Conservation (phyloP, 2,888 invertebrate species). For the Norana najaformis region DNA sequence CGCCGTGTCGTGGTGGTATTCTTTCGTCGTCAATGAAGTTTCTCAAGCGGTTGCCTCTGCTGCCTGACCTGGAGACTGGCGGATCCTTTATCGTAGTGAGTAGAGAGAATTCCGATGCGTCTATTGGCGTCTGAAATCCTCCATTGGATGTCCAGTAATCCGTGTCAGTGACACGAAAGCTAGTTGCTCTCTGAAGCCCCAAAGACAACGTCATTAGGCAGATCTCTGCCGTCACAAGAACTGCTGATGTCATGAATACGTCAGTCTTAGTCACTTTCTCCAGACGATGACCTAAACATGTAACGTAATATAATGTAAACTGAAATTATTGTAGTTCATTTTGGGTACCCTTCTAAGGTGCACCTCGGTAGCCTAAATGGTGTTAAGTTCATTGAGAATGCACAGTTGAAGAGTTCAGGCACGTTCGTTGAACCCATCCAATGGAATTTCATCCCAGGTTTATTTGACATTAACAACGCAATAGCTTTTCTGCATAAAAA, state of each 20-base stretch:
- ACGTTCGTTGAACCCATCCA: too few relatives aligned
- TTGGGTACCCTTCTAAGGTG: background rate
- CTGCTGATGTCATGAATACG: background rate
- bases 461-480: too few relatives aligned
- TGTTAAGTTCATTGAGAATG: too few relatives aligned
- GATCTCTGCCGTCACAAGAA: slow-evolving; percentile 1
- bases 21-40: background rate
- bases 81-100: background rate
- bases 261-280: background rate
- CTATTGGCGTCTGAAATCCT: background rate
- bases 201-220: background rate
- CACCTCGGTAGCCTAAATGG: background rate
- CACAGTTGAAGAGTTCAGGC: too few relatives aligned
- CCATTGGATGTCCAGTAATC: background rate
- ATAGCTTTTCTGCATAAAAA: too few relatives aligned
- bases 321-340: background rate
- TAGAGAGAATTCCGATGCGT: background rate
- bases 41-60: background rate
- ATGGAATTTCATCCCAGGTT: too few relatives aligned
- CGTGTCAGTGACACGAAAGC: background rate
- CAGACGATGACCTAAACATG: background rate
- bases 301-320: background rate
- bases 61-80: background rate
- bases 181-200: background rate
- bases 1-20: background rate